These are phyloP conservation scores for Apoderus coryli DNA, from an alignment of 2,888 invertebrate genomes.

Conservation along the genomic window DNA sequence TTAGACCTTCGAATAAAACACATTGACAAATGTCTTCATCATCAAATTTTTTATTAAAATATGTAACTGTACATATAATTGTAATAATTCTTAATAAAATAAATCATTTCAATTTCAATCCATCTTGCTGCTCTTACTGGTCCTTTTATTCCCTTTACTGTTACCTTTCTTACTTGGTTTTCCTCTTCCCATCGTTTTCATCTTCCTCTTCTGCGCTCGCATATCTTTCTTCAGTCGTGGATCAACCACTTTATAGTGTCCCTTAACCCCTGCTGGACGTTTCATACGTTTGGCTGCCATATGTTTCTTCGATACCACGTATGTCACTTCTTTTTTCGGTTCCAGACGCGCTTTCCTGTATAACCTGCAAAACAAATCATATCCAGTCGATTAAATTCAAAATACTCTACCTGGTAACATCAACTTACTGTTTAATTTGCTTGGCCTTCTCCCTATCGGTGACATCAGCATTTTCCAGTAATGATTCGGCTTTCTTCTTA, in stretches of 20 bases:
- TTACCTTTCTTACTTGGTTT: conserved; percentile 20
- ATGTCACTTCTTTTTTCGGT: conserved; percentile 80
- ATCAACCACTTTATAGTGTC: conserved; percentile 90
- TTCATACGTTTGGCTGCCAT: conserved; percentile 58
- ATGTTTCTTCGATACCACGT: conserved; percentile 88
- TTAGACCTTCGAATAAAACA: no score
- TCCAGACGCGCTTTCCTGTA: conserved; percentile 80
- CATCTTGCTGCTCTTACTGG: conserved; percentile 4
- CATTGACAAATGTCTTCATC: no score
- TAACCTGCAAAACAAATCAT: conserved; percentile 40
- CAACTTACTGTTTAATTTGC: conserved; percentile 70
- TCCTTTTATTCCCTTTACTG: conserved; percentile 16
- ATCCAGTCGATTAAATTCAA: background rate
- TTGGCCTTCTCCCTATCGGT: conserved; percentile 86
- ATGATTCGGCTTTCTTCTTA: conserved; percentile 88
- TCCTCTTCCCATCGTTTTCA: conserved; percentile 24
- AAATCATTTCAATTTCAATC: no score
- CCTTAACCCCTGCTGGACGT: conserved; percentile 79
- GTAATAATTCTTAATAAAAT: no score
- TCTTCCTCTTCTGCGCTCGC: conserved; percentile 43
- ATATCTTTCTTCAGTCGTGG: conserved; percentile 91
- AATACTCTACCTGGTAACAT: conserved; percentile 1
- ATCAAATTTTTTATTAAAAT: no score
- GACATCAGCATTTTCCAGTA: conserved; percentile 81
- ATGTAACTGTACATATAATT: no score